Evolutionary conservation across 2,113 vertebrate species (phyloP).

Genomic region (Tichodroma muraria): DNA sequence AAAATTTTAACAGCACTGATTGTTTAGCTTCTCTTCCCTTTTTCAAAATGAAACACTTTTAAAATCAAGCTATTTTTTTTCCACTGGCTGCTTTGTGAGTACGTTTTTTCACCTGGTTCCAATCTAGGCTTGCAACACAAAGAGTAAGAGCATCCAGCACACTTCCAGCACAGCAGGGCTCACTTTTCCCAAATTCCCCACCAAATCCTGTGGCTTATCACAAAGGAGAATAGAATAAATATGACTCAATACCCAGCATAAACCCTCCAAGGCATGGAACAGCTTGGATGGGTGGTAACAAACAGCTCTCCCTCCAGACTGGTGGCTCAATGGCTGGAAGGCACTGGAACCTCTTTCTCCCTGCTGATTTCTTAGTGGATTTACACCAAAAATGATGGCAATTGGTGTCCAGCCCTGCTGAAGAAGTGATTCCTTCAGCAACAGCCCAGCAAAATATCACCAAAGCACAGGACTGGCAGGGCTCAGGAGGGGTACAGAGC

Average conservation of each 20-base stretch:
- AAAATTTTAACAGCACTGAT: neutral
- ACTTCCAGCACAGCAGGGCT: neutral
- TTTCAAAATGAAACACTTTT: conserved; percentile 60
- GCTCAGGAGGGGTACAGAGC: neutral
- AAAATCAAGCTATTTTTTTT: neutral
- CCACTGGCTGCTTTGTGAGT: neutral
- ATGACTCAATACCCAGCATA: neutral
- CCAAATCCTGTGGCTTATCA: neutral
- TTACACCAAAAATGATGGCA: neutral
- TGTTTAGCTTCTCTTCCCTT: conserved; percentile 24
- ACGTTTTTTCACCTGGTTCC: conserved; percentile 41
- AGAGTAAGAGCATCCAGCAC: neutral
- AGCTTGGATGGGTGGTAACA: neutral
- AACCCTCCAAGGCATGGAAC: neutral
- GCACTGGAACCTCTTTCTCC: neutral
- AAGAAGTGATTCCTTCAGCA: neutral
- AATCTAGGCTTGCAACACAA: neutral
- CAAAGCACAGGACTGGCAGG: neutral
- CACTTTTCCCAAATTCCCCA: neutral
- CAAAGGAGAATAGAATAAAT: neutral
- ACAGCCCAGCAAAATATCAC: neutral
- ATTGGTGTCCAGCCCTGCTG: neutral
- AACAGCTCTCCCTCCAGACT: neutral
- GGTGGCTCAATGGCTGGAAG: neutral
- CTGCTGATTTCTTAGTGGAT: neutral